phyloP scores from a whole-genome alignment of 2,113 vertebrate species.

The Cephalopterus ornatus region DNA sequence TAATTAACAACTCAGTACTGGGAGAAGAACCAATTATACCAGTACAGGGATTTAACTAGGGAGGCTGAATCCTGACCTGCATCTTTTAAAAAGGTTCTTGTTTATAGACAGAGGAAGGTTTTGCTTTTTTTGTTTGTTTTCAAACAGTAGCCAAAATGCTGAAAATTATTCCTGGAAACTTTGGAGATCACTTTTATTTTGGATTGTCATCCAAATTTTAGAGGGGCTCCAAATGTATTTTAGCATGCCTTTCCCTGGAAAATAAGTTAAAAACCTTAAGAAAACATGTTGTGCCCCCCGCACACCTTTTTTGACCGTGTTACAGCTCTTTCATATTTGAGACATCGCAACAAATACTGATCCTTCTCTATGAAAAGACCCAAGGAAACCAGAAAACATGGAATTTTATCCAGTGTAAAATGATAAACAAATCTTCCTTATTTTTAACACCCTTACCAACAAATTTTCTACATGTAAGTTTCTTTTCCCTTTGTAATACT shows the following conservation, averaged over 20 bases:
- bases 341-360: neutral
- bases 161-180: neutral
- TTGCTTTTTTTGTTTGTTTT: neutral
- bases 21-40: neutral
- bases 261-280: neutral
- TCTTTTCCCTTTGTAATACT: neutral
- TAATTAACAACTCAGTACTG: slow-evolving; percentile 6
- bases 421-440: neutral
- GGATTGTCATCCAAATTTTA: neutral
- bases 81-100: neutral
- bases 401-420: neutral
- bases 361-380: neutral
- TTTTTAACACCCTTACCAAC: neutral
- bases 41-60: neutral
- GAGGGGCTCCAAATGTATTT: neutral
- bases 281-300: neutral
- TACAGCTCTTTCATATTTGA: neutral
- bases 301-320: neutral
- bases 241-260: neutral
- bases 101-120: neutral
- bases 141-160: neutral
- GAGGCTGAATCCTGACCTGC: neutral
- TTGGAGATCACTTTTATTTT: neutral
- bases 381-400: neutral
- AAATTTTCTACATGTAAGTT: neutral